These are phyloP conservation scores for Crotalus tigris DNA, from an alignment of 2,113 vertebrate species.

Conservation along the genomic window DNA sequence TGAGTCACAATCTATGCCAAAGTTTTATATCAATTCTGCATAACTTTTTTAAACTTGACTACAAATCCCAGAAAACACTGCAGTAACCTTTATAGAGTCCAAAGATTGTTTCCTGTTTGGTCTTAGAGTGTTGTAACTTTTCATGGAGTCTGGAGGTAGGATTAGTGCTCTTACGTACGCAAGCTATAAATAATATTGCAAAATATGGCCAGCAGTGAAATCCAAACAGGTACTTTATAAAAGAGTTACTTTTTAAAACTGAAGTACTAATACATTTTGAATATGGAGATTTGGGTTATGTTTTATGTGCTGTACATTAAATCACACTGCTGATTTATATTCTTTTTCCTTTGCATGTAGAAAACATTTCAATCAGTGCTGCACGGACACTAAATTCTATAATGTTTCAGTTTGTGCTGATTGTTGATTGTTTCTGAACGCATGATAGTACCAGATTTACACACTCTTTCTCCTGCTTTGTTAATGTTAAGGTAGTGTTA, in stretches of 20 bases:
- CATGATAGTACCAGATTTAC: not conserved
- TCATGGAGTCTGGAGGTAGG: conserved; percentile 26
- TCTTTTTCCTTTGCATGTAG: not conserved
- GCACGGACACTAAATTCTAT: not conserved
- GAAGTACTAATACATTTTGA: not conserved
- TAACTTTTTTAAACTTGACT: conserved; percentile 50
- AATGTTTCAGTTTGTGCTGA: not conserved
- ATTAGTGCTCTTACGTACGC: not conserved
- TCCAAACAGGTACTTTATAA: conserved; percentile 55
- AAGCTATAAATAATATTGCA: conserved; percentile 44
- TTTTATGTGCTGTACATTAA: not conserved
- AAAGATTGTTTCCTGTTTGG: conserved; percentile 58
- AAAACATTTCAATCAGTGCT: not conserved
- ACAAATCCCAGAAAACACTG: conserved; percentile 68
- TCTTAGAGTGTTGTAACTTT: conserved; percentile 31
- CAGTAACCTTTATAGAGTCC: not conserved
- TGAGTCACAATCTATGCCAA: not conserved
- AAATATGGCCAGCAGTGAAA: conserved; percentile 48
- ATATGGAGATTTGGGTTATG: not conserved
- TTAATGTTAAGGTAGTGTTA: not conserved
- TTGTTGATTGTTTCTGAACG: not conserved
- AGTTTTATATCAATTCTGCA: not conserved
- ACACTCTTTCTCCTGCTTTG: not conserved
- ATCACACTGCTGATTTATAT: not conserved
- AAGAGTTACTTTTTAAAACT: not conserved